A percentile compares a stretch with the other conserved stretches of the same genome.
Conservation (phyloP, 2,113 vertebrate species). For the Misgurnus mizolepis region DNA sequence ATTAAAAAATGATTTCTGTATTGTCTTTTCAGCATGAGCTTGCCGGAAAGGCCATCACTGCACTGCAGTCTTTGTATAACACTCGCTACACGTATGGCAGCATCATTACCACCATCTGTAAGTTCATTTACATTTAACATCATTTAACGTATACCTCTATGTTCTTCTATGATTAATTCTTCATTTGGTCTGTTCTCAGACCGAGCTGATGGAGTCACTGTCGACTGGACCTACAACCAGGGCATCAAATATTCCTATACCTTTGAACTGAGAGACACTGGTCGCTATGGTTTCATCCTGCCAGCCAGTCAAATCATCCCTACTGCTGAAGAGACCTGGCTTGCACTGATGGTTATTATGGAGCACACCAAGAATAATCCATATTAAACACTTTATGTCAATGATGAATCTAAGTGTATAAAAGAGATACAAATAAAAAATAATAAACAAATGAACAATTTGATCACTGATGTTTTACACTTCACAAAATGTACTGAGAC, state of each 20-base stretch:
- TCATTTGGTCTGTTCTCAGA: slow-evolving; percentile 68
- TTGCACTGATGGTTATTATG: slow-evolving; percentile 84
- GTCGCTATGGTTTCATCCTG: slow-evolving; percentile 84
- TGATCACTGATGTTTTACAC: too few species aligned
- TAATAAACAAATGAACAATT: neutral
- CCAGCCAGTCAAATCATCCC: slow-evolving; percentile 88
- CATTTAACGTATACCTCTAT: too few species aligned
- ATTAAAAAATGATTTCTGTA: neutral
- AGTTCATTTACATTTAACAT: slow-evolving; percentile 62
- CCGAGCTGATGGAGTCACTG: slow-evolving; percentile 80
- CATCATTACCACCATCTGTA: slow-evolving; percentile 91
- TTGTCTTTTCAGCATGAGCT: slow-evolving; percentile 74
- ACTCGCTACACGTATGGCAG: slow-evolving; percentile 84
- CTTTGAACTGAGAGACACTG: slow-evolving; percentile 91
- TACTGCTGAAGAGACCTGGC: slow-evolving; percentile 86
- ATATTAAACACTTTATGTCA: slow-evolving; percentile 67
- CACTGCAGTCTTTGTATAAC: slow-evolving; percentile 82
- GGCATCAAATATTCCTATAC: slow-evolving; percentile 93
- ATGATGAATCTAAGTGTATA: neutral
- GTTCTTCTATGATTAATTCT: too few species aligned
- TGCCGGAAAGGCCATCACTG: slow-evolving; percentile 74
- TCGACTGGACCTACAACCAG: slow-evolving; percentile 92
- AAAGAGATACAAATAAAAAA: neutral
- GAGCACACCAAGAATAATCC: slow-evolving; percentile 74
- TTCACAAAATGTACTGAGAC: too few species aligned